Percentiles rank a stretch among this genome's conserved stretches.
Conservation (phyloP, 2,888 invertebrate genomes). For the Tachina lurida region DNA sequence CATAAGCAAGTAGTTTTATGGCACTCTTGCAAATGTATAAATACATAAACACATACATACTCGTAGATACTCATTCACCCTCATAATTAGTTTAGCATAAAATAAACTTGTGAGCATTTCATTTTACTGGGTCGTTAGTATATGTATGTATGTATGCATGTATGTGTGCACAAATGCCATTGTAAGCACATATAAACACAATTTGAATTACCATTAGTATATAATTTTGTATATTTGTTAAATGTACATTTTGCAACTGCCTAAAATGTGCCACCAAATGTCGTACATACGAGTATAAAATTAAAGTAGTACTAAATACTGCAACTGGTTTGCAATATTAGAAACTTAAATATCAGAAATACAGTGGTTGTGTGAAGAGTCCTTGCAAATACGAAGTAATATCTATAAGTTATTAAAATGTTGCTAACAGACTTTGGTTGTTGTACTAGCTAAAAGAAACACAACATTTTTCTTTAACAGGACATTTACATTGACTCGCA, state of each 20-base stretch:
- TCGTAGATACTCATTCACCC: slow-evolving; percentile 24
- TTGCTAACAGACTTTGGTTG: too few species aligned
- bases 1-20: slow-evolving; percentile 1
- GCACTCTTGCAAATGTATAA: not conserved
- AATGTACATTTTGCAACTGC: slow-evolving; percentile 11
- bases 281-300: not conserved
- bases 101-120: slow-evolving; percentile 46
- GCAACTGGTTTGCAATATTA: not conserved
- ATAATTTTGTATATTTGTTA: not conserved
- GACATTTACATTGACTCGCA: too few species aligned
- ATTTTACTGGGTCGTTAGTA: slow-evolving; percentile 19
- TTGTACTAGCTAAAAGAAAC: too few species aligned
- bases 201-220: not conserved
- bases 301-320: not conserved
- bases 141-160: not conserved
- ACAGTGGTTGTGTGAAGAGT: too few species aligned
- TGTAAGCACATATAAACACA: not conserved
- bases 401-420: too few species aligned
- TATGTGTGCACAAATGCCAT: not conserved
- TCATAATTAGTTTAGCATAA: slow-evolving; percentile 60
- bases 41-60: too few species aligned
- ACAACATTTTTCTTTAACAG: too few species aligned
- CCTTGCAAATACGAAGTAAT: too few species aligned
- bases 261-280: slow-evolving; percentile 29
- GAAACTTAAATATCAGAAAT: too few species aligned